Conservation (phyloP, 2,888 invertebrate genomes). For the Tuberolachnus salignus region DNA sequence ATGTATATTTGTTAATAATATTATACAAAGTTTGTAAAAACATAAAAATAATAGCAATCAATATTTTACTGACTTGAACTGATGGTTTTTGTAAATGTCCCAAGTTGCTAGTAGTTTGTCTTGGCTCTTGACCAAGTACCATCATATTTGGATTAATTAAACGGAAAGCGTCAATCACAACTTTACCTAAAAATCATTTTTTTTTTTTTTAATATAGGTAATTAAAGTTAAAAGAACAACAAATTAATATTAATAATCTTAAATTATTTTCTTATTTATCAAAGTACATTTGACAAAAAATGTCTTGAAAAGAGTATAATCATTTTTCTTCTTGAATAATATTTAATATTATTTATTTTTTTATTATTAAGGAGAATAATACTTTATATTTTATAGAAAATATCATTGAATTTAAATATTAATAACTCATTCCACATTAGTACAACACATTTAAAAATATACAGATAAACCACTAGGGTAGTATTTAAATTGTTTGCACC, state of each 20-base stretch:
- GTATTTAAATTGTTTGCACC: no score
- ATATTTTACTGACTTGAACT: constrained; percentile 70
- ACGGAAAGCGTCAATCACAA: constrained; percentile 99
- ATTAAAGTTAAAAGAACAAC: background rate
- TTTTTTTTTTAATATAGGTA: background rate
- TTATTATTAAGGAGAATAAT: no score
- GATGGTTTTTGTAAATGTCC: constrained; percentile 99
- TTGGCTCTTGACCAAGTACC: constrained; percentile 96
- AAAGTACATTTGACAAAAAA: background rate
- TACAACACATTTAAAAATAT: no score
- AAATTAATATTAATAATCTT: background rate
- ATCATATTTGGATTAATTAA: constrained; percentile 99
- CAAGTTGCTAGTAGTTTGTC: constrained; percentile 98
- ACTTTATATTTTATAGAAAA: no score
- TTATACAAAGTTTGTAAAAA: background rate
- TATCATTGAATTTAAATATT: no score
- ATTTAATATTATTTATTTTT: no score
- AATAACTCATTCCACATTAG: no score
- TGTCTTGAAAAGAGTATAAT: background rate
- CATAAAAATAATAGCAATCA: background rate
- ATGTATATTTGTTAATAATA: background rate
- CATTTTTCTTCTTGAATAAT: background rate
- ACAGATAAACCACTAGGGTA: no score
- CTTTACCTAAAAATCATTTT: constrained; percentile 68
- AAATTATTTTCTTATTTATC: background rate